Percentiles rank a stretch among this genome's conserved stretches.
Conservation (phyloP, 1,140 invertebrate genomes). For the Zaprionus kolodkinae region DNA sequence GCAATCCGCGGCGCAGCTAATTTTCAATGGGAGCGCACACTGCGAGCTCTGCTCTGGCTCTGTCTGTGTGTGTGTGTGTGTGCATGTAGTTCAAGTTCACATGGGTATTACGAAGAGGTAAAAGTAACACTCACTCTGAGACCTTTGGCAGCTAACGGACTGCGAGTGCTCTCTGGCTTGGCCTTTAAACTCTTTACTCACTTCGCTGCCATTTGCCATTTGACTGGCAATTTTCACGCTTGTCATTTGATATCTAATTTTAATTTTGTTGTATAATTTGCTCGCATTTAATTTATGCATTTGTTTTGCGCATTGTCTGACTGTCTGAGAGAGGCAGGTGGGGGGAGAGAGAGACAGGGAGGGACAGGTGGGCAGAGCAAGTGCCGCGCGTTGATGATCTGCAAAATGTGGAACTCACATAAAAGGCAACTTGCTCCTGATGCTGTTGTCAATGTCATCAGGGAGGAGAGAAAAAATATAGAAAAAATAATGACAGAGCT, state of each 20-base stretch:
- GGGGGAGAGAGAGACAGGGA: no score
- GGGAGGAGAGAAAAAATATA: no score
- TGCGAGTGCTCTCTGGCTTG: constrained; percentile 30
- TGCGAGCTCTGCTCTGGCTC: constrained; percentile 5
- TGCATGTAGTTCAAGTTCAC: constrained; percentile 80
- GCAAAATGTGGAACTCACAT: constrained; percentile 77
- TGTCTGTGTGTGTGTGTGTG: constrained; percentile 41
- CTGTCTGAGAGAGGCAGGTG: constrained; percentile 5
- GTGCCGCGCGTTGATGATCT: constrained; percentile 41
- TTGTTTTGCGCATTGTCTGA: constrained; percentile 48
- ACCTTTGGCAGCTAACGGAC: constrained; percentile 18
- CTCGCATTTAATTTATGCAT: constrained; percentile 68
- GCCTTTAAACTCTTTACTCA: constrained; percentile 64
- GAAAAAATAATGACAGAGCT: no score
- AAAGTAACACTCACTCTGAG: constrained; percentile 37
- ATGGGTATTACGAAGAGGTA: constrained; percentile 59
- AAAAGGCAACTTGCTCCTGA: constrained; percentile 63
- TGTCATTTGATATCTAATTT: constrained; percentile 75
- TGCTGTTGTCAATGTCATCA: not conserved
- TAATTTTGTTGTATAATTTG: constrained; percentile 28
- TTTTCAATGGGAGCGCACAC: constrained; percentile 58
- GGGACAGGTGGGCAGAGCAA: constrained; percentile 16
- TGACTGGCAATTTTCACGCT: constrained; percentile 64
- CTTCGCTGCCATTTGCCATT: constrained; percentile 19
- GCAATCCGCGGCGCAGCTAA: constrained; percentile 63